phyloP scores from a whole-genome alignment of 2,797 vertebrate species.

The Percopsis omiscomaycus region DNA sequence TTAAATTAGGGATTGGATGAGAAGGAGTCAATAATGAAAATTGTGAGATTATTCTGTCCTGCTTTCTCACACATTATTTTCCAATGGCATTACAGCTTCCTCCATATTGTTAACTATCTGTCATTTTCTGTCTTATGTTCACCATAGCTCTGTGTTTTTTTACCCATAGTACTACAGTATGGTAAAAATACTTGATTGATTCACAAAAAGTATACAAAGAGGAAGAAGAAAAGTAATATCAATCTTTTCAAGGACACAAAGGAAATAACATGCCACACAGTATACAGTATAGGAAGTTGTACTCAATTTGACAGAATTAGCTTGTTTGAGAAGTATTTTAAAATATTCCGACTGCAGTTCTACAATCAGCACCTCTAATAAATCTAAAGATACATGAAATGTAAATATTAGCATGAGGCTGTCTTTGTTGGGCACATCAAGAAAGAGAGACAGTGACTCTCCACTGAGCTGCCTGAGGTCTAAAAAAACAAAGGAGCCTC shows the following conservation, averaged over 20 bases:
- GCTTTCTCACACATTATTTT: too few relatives aligned
- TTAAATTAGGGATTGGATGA: too few relatives aligned
- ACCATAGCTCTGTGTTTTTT: too few relatives aligned
- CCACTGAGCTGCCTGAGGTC: conserved; percentile 11
- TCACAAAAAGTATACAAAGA: background rate
- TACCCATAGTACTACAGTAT: too few relatives aligned
- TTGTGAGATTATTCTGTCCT: too few relatives aligned
- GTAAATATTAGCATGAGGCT: conserved; percentile 14
- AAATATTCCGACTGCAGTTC: background rate
- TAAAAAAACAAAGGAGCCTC: too few relatives aligned
- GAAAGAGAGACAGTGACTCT: background rate
- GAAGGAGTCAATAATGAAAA: too few relatives aligned
- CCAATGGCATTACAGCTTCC: too few relatives aligned
- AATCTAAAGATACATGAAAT: background rate
- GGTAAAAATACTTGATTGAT: background rate
- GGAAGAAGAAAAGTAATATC: background rate
- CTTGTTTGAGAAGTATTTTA: background rate
- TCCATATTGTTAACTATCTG: too few relatives aligned
- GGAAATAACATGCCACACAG: too few relatives aligned
- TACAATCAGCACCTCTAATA: background rate
- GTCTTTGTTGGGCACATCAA: conserved; percentile 20
- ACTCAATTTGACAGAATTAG: background rate
- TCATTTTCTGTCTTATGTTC: too few relatives aligned
- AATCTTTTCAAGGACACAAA: too few relatives aligned
- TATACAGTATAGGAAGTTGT: background rate